phyloP scores from a whole-genome alignment of 2,888 invertebrate species.

The Cyclophora albipunctata region DNA sequence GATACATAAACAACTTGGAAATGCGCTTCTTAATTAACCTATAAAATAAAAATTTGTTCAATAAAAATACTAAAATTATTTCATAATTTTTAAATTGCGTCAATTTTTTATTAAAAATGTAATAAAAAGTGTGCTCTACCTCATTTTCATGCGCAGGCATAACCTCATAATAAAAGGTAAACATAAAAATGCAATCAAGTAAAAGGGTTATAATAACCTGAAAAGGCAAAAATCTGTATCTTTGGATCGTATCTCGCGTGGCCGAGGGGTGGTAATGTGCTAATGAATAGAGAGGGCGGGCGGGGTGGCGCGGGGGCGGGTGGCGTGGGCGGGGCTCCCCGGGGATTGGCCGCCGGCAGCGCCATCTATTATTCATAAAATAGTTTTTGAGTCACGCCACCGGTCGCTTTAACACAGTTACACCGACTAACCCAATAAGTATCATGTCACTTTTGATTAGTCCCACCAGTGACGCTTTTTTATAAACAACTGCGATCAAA shows the following conservation, averaged over 20 bases:
- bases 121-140: too few relatives aligned
- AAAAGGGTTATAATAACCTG: conserved; percentile 27
- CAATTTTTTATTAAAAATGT: too few relatives aligned
- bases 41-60: too few relatives aligned
- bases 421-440: conserved; percentile 64
- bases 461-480: conserved; percentile 47
- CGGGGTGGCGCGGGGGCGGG: conserved; percentile 30
- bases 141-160: too few relatives aligned
- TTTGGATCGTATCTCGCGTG: conserved; percentile 50
- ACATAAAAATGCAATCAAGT: too few relatives aligned
- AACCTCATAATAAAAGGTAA: too few relatives aligned
- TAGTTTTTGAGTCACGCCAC: conserved; percentile 74
- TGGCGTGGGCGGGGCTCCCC: conserved; percentile 61
- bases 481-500: conserved; percentile 55
- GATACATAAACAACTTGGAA: too few relatives aligned
- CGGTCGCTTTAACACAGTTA: conserved; percentile 66
- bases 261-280: conserved; percentile 68
- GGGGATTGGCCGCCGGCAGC: conserved; percentile 68
- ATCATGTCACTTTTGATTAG: conserved; percentile 74
- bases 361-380: conserved; percentile 76
- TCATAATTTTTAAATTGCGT: too few relatives aligned
- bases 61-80: too few relatives aligned
- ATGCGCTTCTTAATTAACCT: too few relatives aligned
- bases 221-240: conserved; percentile 61
- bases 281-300: conserved; percentile 69